A percentile compares a stretch with the other conserved stretches of the same genome.
These are phyloP conservation scores for Hiodon tergisus DNA, from an alignment of 2,113 vertebrate species.

Conservation along the genomic window DNA sequence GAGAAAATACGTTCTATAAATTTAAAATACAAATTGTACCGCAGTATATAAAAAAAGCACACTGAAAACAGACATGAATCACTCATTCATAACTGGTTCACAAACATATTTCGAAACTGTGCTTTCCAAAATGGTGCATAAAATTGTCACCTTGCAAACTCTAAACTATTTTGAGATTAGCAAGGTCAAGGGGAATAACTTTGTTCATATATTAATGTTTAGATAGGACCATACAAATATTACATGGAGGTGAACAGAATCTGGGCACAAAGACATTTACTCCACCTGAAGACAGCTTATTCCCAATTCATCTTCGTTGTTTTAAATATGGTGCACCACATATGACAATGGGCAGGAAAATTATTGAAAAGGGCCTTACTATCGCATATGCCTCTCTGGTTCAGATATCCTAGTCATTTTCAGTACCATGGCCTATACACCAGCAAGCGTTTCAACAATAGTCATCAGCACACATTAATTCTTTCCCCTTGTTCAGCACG, in stretches of 20 bases:
- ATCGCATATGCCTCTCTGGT: background rate
- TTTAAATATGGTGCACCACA: too few species aligned
- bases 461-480: constrained; percentile 8
- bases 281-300: too few species aligned
- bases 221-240: too few species aligned
- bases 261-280: too few species aligned
- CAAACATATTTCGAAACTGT: background rate
- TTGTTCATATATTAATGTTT: too few species aligned
- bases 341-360: too few species aligned
- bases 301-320: too few species aligned
- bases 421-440: background rate
- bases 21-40: too few species aligned
- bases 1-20: too few species aligned
- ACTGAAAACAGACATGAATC: background rate
- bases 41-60: background rate
- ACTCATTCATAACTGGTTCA: background rate
- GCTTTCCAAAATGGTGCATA: background rate
- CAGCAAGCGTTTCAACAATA: background rate
- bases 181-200: background rate
- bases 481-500: background rate
- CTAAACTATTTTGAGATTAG: background rate
- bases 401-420: background rate
- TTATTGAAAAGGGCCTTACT: too few species aligned
- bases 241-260: too few species aligned
- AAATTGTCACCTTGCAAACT: background rate